Evolutionary conservation across 2,797 vertebrate genomes (phyloP).

Genomic region (Brachyrhaphis roseni): DNA sequence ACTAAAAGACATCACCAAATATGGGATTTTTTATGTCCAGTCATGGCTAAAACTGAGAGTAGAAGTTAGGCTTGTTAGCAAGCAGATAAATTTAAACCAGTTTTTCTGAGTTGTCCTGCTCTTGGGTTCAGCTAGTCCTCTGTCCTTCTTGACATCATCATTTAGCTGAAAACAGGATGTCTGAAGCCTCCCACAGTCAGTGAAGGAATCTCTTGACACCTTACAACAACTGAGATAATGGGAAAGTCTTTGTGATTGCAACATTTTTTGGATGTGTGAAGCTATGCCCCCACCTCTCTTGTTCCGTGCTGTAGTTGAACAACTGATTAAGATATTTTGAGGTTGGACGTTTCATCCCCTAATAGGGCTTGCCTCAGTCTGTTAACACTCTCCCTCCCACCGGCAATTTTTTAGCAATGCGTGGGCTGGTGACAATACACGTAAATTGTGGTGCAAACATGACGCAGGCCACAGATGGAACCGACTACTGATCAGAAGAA

Average conservation of each 20-base stretch:
- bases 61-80: background rate
- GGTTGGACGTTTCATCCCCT: background rate
- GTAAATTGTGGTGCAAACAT: conserved; percentile 32
- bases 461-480: conserved; percentile 49
- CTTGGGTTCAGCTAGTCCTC: background rate
- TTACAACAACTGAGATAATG: background rate
- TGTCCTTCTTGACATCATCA: background rate
- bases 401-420: conserved; percentile 31
- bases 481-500: conserved; percentile 22
- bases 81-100: background rate
- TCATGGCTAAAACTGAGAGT: background rate
- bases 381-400: conserved; percentile 30
- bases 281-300: background rate
- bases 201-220: background rate
- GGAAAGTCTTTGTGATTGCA: background rate
- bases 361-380: conserved; percentile 7
- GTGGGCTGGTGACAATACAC: conserved; percentile 41
- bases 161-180: background rate
- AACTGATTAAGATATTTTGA: background rate
- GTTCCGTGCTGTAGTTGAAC: background rate
- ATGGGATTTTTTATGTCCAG: background rate
- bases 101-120: background rate
- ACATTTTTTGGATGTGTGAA: background rate
- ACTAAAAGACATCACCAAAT: background rate
- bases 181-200: background rate